Conservation (phyloP, 2,888 invertebrate genomes). For the Stramonita haemastoma region DNA sequence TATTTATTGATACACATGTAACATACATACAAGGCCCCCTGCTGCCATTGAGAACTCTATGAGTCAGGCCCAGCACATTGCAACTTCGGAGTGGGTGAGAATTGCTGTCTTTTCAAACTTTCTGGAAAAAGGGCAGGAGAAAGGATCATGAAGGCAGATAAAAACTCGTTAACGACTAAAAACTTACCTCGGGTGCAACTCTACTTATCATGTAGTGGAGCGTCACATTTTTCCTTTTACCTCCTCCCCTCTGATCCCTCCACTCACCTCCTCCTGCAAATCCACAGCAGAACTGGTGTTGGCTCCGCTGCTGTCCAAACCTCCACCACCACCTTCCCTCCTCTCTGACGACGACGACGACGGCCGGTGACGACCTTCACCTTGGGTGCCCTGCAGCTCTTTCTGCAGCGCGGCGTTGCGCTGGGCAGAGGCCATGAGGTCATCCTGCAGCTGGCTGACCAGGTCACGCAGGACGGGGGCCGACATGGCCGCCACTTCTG, state of each 20-base stretch:
- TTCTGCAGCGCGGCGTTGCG: slow-evolving; percentile 54
- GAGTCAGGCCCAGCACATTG: too few species aligned
- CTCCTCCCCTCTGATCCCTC: not conserved
- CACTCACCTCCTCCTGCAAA: slow-evolving; percentile 2
- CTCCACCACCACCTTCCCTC: not conserved
- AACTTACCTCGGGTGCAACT: too few species aligned
- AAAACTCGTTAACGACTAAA: too few species aligned
- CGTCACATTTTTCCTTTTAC: too few species aligned
- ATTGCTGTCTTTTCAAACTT: too few species aligned
- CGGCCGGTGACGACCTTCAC: not conserved
- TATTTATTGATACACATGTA: too few species aligned
- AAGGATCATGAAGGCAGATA: too few species aligned
- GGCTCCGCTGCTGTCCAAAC: not conserved
- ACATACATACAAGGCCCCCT: too few species aligned
- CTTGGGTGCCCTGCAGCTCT: slow-evolving; percentile 50
- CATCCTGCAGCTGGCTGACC: slow-evolving; percentile 55
- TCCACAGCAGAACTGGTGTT: not conserved
- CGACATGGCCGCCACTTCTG: slow-evolving; percentile 52
- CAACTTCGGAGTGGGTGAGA: too few species aligned
- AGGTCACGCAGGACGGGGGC: slow-evolving; percentile 54
- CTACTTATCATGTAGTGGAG: too few species aligned
- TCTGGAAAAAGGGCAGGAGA: too few species aligned
- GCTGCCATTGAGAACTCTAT: too few species aligned
- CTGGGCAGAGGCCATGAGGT: slow-evolving; percentile 50
- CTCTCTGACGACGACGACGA: not conserved